These are phyloP conservation scores for Cephus nigrinus DNA, from an alignment of 2,888 invertebrate genomes.

Conservation along the genomic window DNA sequence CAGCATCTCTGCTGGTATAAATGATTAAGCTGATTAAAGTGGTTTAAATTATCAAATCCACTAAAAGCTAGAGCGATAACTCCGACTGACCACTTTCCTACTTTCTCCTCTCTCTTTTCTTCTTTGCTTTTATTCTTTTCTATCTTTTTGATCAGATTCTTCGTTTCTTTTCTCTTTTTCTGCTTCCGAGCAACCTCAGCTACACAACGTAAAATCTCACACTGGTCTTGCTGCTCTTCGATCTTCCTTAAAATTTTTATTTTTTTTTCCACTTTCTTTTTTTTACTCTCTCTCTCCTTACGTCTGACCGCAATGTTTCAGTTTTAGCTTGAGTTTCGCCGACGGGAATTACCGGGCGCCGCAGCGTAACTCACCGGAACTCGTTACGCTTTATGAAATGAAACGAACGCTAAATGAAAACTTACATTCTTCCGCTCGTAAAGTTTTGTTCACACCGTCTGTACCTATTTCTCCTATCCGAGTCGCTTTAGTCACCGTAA, in stretches of 20 bases:
- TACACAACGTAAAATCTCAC: not conserved
- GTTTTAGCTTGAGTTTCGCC: slow-evolving; percentile 8
- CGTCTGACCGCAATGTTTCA: slow-evolving; percentile 12
- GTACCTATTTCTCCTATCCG: not conserved
- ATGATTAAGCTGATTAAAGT: not conserved
- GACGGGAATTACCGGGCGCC: slow-evolving; percentile 14
- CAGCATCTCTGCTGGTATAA: not conserved
- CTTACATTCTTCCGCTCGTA: slow-evolving; percentile 37
- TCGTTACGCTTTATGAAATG: slow-evolving; percentile 42
- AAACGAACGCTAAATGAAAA: slow-evolving; percentile 43
- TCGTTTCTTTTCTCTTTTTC: not conserved
- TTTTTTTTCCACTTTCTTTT: too few relatives aligned
- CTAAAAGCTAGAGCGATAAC: not conserved
- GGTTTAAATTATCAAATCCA: not conserved
- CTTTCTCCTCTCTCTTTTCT: not conserved
- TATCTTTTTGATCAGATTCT: not conserved
- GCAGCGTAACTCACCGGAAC: slow-evolving; percentile 28
- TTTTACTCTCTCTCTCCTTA: slow-evolving; percentile 9
- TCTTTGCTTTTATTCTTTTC: not conserved
- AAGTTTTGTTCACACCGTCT: slow-evolving; percentile 17
- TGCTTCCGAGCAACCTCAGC: not conserved
- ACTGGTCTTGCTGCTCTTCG: too few relatives aligned
- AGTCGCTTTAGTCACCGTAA: slow-evolving; percentile 12
- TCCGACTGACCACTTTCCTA: not conserved
- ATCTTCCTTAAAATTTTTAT: too few relatives aligned